These are phyloP conservation scores for Suricata suricatta DNA, from an alignment of 2,113 vertebrate species.

Conservation along the genomic window DNA sequence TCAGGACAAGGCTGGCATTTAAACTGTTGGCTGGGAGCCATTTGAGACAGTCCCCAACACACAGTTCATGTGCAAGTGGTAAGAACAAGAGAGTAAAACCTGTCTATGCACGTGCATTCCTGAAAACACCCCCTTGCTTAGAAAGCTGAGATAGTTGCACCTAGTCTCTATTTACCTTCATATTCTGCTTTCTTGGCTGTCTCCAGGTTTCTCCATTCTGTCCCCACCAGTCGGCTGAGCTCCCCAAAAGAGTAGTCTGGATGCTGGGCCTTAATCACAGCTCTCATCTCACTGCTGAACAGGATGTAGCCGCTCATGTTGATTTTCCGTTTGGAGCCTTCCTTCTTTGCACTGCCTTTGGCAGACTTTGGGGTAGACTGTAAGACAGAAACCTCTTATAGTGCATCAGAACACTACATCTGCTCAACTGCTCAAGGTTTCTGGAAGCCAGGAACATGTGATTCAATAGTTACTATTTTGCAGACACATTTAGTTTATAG, in stretches of 20 bases:
- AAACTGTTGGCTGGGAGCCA: background rate
- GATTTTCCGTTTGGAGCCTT: conserved; percentile 98
- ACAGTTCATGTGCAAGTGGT: conserved; percentile 39
- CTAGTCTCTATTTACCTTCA: conserved; percentile 90
- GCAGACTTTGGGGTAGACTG: conserved; percentile 97
- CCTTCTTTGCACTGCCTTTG: conserved; percentile 96
- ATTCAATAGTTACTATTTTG: conserved; percentile 24
- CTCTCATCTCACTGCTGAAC: conserved; percentile 99
- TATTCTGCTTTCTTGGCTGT: conserved; percentile 97
- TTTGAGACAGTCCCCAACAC: conserved; percentile 32
- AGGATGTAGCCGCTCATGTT: conserved; percentile 99
- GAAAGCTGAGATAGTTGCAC: conserved; percentile 52
- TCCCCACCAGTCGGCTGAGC: conserved; percentile 97
- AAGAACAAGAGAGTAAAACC: conserved; percentile 52
- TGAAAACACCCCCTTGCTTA: conserved; percentile 39
- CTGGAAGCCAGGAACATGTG: conserved; percentile 46
- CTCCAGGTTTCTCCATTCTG: conserved; percentile 99
- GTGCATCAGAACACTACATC: conserved; percentile 37
- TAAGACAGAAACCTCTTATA: conserved; percentile 74
- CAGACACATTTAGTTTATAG: conserved; percentile 26
- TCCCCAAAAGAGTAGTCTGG: conserved; percentile 99
- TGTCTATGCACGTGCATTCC: conserved; percentile 56
- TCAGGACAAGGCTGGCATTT: conserved; percentile 46
- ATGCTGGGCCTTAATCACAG: conserved; percentile 98
- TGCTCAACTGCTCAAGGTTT: background rate